Conservation (phyloP, 2,113 vertebrate species). For the Ameiurus melas region DNA sequence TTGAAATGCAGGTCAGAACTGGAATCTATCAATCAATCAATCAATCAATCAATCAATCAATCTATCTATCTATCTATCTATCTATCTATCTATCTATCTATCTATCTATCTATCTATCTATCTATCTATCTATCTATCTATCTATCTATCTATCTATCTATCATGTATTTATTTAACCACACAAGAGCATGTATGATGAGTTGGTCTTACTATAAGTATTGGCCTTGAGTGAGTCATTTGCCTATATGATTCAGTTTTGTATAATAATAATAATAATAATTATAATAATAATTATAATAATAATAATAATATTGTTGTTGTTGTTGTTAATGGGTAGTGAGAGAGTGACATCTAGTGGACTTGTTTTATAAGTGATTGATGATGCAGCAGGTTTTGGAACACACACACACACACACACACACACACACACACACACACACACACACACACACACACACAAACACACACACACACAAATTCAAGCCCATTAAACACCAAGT, state of each 20-base stretch:
- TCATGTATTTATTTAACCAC: background rate
- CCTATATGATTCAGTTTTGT: background rate
- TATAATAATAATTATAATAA: background rate
- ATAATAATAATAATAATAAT: background rate
- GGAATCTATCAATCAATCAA: background rate
- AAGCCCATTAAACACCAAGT: background rate
- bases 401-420: background rate
- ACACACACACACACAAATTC: background rate
- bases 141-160: background rate
- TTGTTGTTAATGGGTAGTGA: background rate
- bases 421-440: constrained; percentile 3
- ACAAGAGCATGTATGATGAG: background rate
- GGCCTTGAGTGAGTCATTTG: background rate
- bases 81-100: background rate
- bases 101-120: background rate
- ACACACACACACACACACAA: constrained; percentile 2
- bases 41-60: background rate
- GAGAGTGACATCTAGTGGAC: constrained; percentile 1
- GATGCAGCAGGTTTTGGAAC: background rate
- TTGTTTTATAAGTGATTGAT: background rate
- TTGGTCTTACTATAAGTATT: background rate
- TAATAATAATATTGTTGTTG: background rate
- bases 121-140: constrained; percentile 8
- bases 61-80: constrained; percentile 6
- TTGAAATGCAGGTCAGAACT: constrained; percentile 62